Conservation (phyloP, 2,113 vertebrate species). For the Tonatia bakeri region DNA sequence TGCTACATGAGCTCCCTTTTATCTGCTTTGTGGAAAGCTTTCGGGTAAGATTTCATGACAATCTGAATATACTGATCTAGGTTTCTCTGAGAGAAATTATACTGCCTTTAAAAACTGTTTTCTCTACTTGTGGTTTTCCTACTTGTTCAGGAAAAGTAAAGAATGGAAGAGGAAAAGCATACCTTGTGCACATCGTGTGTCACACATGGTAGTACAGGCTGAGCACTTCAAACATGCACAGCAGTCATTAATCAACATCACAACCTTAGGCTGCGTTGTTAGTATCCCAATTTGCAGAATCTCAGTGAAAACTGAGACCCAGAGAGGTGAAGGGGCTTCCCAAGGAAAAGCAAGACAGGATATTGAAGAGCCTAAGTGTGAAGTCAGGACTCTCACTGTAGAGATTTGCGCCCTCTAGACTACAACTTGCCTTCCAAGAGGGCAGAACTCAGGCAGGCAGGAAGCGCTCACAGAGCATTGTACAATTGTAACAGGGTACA, state of each 20-base stretch:
- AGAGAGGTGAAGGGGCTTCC: not conserved
- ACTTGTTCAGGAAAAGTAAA: not conserved
- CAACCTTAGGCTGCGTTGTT: not conserved
- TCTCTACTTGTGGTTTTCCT: not conserved
- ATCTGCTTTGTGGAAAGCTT: not conserved
- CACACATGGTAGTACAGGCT: not conserved
- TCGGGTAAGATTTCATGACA: not conserved
- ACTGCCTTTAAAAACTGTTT: not conserved
- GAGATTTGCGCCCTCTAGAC: not conserved
- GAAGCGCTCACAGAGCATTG: not conserved
- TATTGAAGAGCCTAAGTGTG: not conserved
- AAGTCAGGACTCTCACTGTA: not conserved
- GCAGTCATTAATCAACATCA: not conserved
- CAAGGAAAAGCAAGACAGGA: not conserved
- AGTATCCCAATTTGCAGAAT: not conserved
- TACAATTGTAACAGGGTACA: no score
- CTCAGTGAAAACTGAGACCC: not conserved
- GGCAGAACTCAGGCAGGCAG: not conserved
- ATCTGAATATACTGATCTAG: not conserved
- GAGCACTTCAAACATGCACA: not conserved
- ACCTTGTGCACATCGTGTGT: fast-evolving
- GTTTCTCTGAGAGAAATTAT: not conserved
- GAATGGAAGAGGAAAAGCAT: not conserved
- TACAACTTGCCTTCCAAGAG: not conserved
- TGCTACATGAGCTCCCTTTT: not conserved